Evolutionary conservation across 53 echinoderm and acorn worm genomes (phyloP).

Genomic region (Holothuria leucospilota): DNA sequence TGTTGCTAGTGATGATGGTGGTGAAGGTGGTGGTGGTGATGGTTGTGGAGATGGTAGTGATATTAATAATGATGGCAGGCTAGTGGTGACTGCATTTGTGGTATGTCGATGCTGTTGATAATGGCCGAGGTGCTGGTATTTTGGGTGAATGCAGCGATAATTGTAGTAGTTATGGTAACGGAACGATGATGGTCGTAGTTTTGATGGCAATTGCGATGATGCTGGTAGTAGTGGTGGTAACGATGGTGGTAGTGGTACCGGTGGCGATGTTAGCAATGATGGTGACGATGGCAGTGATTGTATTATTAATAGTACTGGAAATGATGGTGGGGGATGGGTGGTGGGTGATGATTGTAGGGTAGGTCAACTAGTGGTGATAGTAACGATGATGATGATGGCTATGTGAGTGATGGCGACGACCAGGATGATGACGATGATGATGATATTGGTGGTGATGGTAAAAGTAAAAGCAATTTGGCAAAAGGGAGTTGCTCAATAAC

Average conservation of each 20-base stretch:
- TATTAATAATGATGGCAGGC: neutral
- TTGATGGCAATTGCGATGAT: constrained; percentile 6
- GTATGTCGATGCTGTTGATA: neutral
- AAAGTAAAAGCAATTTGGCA: no score
- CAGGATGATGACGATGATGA: no score
- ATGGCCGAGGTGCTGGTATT: neutral
- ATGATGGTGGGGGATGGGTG: no score
- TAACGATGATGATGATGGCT: no score
- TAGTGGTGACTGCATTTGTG: neutral
- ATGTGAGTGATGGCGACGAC: no score
- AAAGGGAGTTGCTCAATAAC: no score
- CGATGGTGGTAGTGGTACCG: constrained; percentile 38
- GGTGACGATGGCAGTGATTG: constrained; percentile 12
- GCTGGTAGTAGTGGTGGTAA: constrained; percentile 13
- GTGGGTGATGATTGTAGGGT: no score
- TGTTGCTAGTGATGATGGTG: neutral
- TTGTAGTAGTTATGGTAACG: constrained; percentile 6
- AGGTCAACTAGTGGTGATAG: no score
- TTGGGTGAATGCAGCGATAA: neutral
- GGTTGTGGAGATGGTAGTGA: neutral
- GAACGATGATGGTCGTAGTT: neutral
- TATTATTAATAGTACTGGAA: no score
- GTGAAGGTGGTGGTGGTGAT: neutral
- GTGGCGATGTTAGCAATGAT: constrained; percentile 21
- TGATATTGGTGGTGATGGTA: no score